Percentiles rank a stretch among this genome's conserved stretches.
These are phyloP conservation scores for Herminia tarsipennalis DNA, from an alignment of 2,888 invertebrate species.

Conservation along the genomic window DNA sequence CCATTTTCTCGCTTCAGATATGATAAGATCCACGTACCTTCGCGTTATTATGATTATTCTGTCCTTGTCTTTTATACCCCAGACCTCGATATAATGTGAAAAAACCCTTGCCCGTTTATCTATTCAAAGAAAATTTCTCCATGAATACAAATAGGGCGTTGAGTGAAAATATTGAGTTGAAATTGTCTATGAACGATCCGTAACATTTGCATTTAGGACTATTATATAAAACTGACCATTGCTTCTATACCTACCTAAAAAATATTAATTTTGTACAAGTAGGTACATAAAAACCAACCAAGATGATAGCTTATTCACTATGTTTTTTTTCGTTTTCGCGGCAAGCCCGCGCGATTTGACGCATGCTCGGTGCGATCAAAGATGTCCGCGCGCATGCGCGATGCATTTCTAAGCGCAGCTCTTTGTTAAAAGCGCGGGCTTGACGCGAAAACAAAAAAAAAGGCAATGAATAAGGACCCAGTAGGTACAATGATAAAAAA, in stretches of 20 bases:
- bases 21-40: neutral
- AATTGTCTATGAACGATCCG: constrained; percentile 64
- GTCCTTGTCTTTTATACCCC: constrained; percentile 57
- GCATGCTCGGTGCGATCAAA: too few species aligned
- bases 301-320: too few species aligned
- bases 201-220: constrained; percentile 40
- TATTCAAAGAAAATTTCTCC: constrained; percentile 69
- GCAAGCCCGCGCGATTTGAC: too few species aligned
- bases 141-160: constrained; percentile 72
- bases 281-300: too few species aligned
- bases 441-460: too few species aligned
- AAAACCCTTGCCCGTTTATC: constrained; percentile 69
- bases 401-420: too few species aligned
- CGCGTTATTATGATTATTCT: constrained; percentile 5
- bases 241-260: neutral
- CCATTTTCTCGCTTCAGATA: neutral
- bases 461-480: too few species aligned
- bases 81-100: constrained; percentile 60
- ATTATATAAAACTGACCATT: constrained; percentile 23
- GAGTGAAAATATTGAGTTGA: constrained; percentile 66
- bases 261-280: neutral
- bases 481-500: too few species aligned
- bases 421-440: too few species aligned
- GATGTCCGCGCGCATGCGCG: too few species aligned
- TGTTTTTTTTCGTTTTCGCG: too few species aligned